phyloP scores from a whole-genome alignment of 2,113 vertebrate species.

The Carollia perspicillata region DNA sequence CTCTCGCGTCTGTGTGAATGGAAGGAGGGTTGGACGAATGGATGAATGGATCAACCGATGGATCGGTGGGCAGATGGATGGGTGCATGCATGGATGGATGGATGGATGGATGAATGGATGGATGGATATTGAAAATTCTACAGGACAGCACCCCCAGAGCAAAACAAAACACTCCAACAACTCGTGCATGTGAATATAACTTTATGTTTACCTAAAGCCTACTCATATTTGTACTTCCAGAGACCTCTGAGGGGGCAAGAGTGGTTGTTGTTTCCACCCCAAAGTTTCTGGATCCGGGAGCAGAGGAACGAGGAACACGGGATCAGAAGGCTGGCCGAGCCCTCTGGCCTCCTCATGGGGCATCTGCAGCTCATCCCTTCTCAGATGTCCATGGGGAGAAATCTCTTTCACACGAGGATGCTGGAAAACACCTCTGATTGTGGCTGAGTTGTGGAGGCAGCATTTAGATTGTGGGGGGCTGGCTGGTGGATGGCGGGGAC shows the following conservation, averaged over 20 bases:
- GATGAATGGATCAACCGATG: not conserved
- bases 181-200: not conserved
- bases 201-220: not conserved
- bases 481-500: accelerated
- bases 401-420: not conserved
- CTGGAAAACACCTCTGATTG: not conserved
- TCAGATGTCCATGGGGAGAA: not conserved
- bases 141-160: not conserved
- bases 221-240: not conserved
- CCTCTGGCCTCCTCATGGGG: not conserved
- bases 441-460: not conserved
- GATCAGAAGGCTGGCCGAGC: not conserved
- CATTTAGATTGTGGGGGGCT: not conserved
- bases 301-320: no score
- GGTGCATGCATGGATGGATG: no score
- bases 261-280: not conserved
- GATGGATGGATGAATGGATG: not conserved
- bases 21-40: not conserved
- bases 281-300: not conserved
- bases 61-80: not conserved
- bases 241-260: not conserved
- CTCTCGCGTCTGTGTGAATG: not conserved
- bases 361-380: no score
- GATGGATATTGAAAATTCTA: not conserved
- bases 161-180: not conserved